Base-by-base conservation (phyloP, 2,113 vertebrate genomes). In the Cavia aperea region DNA sequence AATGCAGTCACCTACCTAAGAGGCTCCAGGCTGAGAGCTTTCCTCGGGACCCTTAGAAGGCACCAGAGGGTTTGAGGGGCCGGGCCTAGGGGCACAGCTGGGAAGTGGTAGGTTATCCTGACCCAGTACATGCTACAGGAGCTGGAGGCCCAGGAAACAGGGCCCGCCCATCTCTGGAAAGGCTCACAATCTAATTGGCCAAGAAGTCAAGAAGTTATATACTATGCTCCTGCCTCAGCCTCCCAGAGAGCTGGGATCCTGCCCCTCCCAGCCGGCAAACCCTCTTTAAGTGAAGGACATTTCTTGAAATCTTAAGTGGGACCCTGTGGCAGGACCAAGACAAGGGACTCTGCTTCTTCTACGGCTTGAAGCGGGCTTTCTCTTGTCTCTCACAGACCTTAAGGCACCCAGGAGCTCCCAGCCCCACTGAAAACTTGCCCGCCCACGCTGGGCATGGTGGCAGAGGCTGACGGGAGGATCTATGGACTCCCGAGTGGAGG, bases 61-160 rank as follows among this genome's bases (percentile, higher is more conserved):
- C 13, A 10, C 56, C 36, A 7, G 75, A 94, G 75, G 93, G 81
- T 66, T 33, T 26, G 58, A 60, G 58, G 58, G 19, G 58, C 58
- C 2, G 58, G 16, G 58, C 58, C 58, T 7, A 68, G 23, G 60
- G 62, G 65, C 62, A 49, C 73, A 36, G 51, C 11, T 16, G 36
- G 83, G 29, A 56, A 31, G 63, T 26, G 49, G 39, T 31, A 1
- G 13, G 29, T 21, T 1, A 82, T 0, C 16, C 18, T 7, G 8
- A 33, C 15, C 14, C 26, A 70, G 23, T 0, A 0, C n/a, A 0
- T 39, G 46, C 54, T 24, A 12, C 39, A 43, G 1, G 26, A 29
- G 21, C 87, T 46, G 7, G 68, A 31, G 54, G 46, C 12, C 26
- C 21, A 7, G 58, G 65, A 12, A 23, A 14, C 29, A 43, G 13